A percentile compares a stretch with the other conserved stretches of the same genome.
Conservation (phyloP, 2,113 vertebrate genomes). For the Lucifuga dentata region DNA sequence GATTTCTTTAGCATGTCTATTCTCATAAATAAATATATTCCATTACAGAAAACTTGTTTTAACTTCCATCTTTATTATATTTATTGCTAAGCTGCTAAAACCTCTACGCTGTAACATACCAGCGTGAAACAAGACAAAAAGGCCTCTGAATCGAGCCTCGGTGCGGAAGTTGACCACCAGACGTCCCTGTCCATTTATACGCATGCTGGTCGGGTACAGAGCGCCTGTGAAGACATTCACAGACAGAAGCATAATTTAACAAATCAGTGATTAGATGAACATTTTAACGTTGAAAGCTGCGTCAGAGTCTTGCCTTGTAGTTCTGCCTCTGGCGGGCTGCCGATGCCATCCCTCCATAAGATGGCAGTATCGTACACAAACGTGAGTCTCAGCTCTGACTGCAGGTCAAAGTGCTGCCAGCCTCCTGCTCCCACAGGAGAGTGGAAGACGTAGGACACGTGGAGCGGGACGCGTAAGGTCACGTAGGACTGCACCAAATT, state of each 20-base stretch:
- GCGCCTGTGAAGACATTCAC: conserved; percentile 82
- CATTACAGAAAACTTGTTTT: too few relatives aligned
- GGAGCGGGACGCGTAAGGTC: conserved; percentile 93
- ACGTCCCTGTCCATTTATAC: conserved; percentile 89
- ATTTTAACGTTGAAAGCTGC: background rate
- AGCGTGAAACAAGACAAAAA: conserved; percentile 90
- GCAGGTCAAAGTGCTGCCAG: conserved; percentile 97
- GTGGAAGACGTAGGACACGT: conserved; percentile 96
- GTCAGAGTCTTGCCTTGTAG: conserved; percentile 86
- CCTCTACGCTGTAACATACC: conserved; percentile 44
- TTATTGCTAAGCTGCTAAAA: too few relatives aligned
- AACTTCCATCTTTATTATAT: too few relatives aligned
- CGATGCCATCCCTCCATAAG: conserved; percentile 94
- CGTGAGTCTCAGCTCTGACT: conserved; percentile 93
- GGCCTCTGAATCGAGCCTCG: conserved; percentile 90
- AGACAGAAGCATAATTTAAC: background rate
- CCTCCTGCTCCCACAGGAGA: conserved; percentile 91
- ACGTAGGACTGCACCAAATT: conserved; percentile 97
- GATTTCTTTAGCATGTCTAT: too few relatives aligned
- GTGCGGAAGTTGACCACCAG: conserved; percentile 96
- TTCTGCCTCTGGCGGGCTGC: conserved; percentile 92
- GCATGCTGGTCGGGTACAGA: conserved; percentile 95
- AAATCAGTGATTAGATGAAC: too few relatives aligned
- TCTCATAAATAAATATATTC: too few relatives aligned
- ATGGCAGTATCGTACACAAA: conserved; percentile 99